Evolutionary conservation across 2,797 vertebrate genomes (phyloP).

Genomic region (Buphagus erythrorhynchus): DNA sequence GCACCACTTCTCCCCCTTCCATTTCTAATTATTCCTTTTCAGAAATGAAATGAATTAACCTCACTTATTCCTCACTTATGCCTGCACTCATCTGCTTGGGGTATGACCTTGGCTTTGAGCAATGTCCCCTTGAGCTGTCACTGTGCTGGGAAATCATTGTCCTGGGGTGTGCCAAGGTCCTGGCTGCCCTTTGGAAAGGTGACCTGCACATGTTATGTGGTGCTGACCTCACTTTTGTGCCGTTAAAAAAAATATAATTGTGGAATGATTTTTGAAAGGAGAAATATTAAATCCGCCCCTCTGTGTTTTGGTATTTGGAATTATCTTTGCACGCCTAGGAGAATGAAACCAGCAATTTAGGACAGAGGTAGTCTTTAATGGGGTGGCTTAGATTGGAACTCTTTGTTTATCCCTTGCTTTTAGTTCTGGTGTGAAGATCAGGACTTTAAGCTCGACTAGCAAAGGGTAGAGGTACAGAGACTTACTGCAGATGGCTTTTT

Average conservation of each 20-base stretch:
- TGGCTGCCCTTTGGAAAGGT: not conserved
- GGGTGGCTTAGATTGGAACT: too few species aligned
- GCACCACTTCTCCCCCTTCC: not conserved
- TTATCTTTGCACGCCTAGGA: not conserved
- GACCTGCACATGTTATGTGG: not conserved
- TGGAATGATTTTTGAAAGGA: not conserved
- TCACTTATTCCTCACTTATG: not conserved
- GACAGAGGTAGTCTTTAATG: not conserved
- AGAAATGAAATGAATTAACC: not conserved
- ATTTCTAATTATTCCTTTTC: not conserved
- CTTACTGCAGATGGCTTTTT: not conserved
- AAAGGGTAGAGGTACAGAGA: not conserved
- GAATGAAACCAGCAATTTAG: too few species aligned
- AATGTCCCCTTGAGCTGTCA: not conserved
- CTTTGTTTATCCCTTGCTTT: not conserved
- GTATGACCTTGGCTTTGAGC: not conserved
- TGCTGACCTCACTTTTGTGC: not conserved
- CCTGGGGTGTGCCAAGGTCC: not conserved
- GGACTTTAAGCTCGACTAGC: not conserved
- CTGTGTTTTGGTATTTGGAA: not conserved
- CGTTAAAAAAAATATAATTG: not conserved
- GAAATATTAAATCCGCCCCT: not conserved
- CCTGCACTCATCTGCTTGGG: not conserved
- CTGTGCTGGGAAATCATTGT: not conserved
- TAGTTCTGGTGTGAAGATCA: not conserved